phyloP scores from a whole-genome alignment of 1,140 invertebrate genomes.

The Parapsyche elsis region DNA sequence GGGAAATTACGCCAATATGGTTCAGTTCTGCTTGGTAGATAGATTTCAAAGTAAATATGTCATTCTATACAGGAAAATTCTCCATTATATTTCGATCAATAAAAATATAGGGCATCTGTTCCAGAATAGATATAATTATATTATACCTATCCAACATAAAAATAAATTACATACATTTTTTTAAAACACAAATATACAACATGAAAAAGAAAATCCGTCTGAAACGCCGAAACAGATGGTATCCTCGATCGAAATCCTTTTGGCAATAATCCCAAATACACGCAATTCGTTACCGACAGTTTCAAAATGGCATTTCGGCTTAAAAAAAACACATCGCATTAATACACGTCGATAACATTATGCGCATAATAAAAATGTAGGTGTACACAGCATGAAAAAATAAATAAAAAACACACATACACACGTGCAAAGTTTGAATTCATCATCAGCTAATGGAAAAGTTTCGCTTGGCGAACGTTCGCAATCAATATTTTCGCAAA shows the following conservation, averaged over 20 bases:
- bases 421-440: neutral
- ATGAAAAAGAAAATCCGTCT: neutral
- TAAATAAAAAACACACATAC: neutral
- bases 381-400: neutral
- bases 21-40: too few relatives aligned
- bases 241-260: neutral
- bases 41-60: too few relatives aligned
- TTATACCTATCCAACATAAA: too few relatives aligned
- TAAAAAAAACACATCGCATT: neutral
- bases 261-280: neutral
- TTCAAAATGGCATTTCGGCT: too few relatives aligned
- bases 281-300: too few relatives aligned
- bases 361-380: too few relatives aligned
- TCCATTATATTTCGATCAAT: too few relatives aligned
- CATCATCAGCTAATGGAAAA: conserved; percentile 24
- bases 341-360: neutral
- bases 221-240: neutral
- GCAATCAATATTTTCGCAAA: neutral
- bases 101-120: too few relatives aligned
- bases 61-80: too few relatives aligned
- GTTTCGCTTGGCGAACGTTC: neutral
- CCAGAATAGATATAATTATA: too few relatives aligned
- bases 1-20: too few relatives aligned
- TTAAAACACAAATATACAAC: neutral
- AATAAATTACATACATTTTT: neutral